phyloP scores from a whole-genome alignment of 2,113 vertebrate genomes.

The Tiliqua scincoides region DNA sequence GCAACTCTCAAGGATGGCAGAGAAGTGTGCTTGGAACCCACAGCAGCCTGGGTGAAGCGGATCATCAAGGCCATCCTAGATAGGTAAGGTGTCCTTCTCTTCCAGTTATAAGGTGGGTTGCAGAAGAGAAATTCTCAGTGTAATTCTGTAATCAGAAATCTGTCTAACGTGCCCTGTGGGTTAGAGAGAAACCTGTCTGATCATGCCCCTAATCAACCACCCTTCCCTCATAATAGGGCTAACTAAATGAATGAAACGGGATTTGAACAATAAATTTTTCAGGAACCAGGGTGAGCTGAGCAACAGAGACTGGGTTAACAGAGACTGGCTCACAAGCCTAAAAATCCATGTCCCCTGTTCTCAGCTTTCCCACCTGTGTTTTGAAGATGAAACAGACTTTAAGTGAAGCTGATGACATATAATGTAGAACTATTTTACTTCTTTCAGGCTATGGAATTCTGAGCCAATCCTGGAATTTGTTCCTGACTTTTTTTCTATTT shows the following conservation, averaged over 20 bases:
- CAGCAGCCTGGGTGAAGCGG: conserved; percentile 72
- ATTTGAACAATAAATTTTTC: too few species aligned
- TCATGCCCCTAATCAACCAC: too few species aligned
- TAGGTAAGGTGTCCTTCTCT: conserved; percentile 57
- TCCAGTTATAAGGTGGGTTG: accelerated
- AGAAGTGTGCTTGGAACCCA: conserved; percentile 76
- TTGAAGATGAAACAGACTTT: not conserved
- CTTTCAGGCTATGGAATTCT: not conserved
- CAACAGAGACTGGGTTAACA: not conserved
- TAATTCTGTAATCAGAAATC: too few species aligned
- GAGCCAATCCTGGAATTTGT: accelerated
- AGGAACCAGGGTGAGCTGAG: not conserved
- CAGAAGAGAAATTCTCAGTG: not conserved
- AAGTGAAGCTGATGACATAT: not conserved
- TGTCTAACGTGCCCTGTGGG: not conserved
- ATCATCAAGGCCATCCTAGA: conserved; percentile 65
- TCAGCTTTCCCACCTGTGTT: not conserved
- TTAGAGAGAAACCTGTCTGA: not conserved
- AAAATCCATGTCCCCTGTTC: not conserved
- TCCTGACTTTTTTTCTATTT: not conserved
- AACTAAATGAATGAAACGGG: too few species aligned
- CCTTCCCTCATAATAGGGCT: too few species aligned
- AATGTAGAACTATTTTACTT: not conserved
- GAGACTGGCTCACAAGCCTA: not conserved
- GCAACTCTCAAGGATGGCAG: conserved; percentile 65